Base-by-base conservation (phyloP, 2,888 invertebrate species). In the Deroplatys truncata region DNA sequence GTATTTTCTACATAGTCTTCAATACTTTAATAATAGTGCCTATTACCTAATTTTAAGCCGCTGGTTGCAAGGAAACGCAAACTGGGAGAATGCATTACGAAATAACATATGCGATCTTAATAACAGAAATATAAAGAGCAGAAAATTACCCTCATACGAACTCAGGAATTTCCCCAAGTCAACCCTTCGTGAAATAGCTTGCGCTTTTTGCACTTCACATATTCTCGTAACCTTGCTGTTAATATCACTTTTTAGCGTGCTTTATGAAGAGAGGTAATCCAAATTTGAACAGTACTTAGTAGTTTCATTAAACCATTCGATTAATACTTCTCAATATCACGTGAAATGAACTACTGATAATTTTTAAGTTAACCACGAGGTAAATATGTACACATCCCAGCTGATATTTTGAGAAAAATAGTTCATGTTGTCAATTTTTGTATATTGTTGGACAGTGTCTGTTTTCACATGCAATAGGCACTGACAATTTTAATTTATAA, bases 371-470 rank as follows among this genome's bases (percentile, higher is more conserved):
- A 35, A 82, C 31, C 87, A 87, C 87, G 87, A 87, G 87, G 87
- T 87, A 87, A 87, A 83, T 87, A 87, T 87, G 87, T 83, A 87
- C 87, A 88, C 13, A 15, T 84, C 88, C 56, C 88, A 90, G 89
- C 90, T 90, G 90, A 89, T 90, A 87, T 87, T 87, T 84, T 84
- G 89, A 86, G 87, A 89, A 90, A 90, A 90, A 84, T 90, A 90
- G 90, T 86, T 84, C 90, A 84, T 84, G 28, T 25, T 86, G 43
- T 89, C 82, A 43, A 25, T 88, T 28, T 35, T 88, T n/a, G 0
- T 82, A 82, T 43, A 1, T 31, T 84, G n/a, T 28, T 28, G 84
- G 15, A 84, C 25, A 72, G 56, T 20, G 7, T 72, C 0, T 72
- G 56, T 72, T 72, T 72, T 72, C 7, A 72, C 20, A 10, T 72